A percentile compares a stretch with the other conserved stretches of the same genome.
These are phyloP conservation scores for Teinopalpus imperialis DNA, from an alignment of 2,888 invertebrate species.

Conservation along the genomic window DNA sequence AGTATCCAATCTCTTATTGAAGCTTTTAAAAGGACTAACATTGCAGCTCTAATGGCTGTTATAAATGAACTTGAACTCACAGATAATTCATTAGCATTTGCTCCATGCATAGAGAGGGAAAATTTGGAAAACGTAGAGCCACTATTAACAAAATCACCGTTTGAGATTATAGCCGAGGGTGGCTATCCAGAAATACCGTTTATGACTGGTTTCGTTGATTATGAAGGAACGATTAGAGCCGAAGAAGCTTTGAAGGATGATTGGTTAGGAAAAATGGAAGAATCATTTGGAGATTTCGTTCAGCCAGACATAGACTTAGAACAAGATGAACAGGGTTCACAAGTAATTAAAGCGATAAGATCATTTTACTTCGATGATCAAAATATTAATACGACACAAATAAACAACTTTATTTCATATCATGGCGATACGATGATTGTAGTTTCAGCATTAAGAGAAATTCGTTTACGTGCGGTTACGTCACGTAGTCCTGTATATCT, in stretches of 20 bases:
- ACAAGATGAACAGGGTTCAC: slow-evolving; percentile 38
- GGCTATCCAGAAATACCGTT: slow-evolving; percentile 57
- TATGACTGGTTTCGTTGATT: slow-evolving; percentile 64
- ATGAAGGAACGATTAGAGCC: slow-evolving; percentile 65
- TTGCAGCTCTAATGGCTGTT: slow-evolving; percentile 58
- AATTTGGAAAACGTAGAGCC: slow-evolving; percentile 42
- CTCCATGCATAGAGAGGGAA: slow-evolving; percentile 64
- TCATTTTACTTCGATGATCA: slow-evolving; percentile 50
- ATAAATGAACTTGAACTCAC: slow-evolving; percentile 64
- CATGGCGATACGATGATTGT: slow-evolving; percentile 68
- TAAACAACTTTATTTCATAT: slow-evolving; percentile 52
- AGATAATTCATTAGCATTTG: slow-evolving; percentile 65
- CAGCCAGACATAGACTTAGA: slow-evolving; percentile 60
- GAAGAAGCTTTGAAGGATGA: slow-evolving; percentile 48
- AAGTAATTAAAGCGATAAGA: slow-evolving; percentile 45
- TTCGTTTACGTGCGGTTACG: slow-evolving; percentile 42
- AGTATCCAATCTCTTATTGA: slow-evolving; percentile 50
- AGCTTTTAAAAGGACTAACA: slow-evolving; percentile 53
- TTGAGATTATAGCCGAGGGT: slow-evolving; percentile 45
- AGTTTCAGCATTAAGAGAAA: slow-evolving; percentile 62
- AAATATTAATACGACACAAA: slow-evolving; percentile 36
- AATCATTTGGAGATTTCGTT: slow-evolving; percentile 55
- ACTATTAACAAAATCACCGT: slow-evolving; percentile 57
- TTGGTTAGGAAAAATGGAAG: slow-evolving; percentile 62
- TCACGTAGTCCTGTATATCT: slow-evolving; percentile 48